Base-by-base conservation (phyloP, 1,140 invertebrate species). In the Oryctes rhinoceros region DNA sequence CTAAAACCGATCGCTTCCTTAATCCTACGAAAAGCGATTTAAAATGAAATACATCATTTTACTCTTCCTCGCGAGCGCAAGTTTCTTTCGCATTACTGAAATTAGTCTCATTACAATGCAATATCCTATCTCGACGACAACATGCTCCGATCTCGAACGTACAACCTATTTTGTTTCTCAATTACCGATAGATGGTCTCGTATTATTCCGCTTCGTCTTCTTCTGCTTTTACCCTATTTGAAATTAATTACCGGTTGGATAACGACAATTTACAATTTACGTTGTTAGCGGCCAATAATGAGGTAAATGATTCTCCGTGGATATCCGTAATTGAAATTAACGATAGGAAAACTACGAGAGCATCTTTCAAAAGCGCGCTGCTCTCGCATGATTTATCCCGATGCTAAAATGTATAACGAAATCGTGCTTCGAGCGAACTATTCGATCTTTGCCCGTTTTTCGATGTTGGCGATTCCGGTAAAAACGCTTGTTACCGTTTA, bases 271-370 rank as follows among this genome's bases (percentile, higher is more conserved):
- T 59, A 59, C 53, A 18, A 59, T 59, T 59, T 59, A n/a, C 53
- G n/a, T 59, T 15, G 53, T 59, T 59, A 59, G 18, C 11, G 15
- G 53, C 15, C 53, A 59, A 59, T 59, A 59, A 59, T 59, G 15
- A 59, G 53, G 53, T 59, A 15, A n/a, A n/a, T n/a, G 15, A 59
- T n/a, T 59, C 3, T 39, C 39, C 11, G 53, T 59, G 53, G n/a
- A 59, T n/a, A n/a, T 59, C 53, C 18, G 53, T 59, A 59, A 59
- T 59, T 59, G 53, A 59, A 59, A 59, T n/a, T 59, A 59, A 59
- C 53, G 53, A 59, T n/a, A 59, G 15, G 0, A n/a, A 59, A n/a
- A 59, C 53, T 15, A 15, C 10, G 5, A n/a, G 5, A 59, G 15
- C 18, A 59, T 59, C 53, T 59, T n/a, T 59, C 53, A 59, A 59